Conservation (phyloP, 2,797 vertebrate species). For the Onychomys arenicola region DNA sequence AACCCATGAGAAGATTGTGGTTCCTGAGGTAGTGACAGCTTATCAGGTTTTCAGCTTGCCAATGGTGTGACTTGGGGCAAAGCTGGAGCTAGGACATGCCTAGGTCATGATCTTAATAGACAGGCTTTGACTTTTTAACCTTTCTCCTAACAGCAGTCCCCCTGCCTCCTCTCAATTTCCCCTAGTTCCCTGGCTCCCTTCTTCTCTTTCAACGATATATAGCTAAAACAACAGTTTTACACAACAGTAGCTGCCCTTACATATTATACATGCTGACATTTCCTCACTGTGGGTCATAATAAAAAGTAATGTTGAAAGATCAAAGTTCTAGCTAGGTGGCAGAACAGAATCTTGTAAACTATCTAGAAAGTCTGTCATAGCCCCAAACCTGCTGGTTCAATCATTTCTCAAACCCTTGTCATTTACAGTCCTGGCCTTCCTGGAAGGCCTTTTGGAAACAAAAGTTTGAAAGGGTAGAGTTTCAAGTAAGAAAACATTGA, state of each 20-base stretch:
- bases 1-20: neutral
- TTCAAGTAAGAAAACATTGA: neutral
- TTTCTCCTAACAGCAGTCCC: neutral
- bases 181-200: too few relatives aligned
- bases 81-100: neutral
- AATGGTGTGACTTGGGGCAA: neutral
- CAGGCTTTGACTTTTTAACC: neutral
- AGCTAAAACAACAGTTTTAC: slow-evolving; percentile 1
- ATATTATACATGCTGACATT: neutral
- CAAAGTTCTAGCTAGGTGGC: neutral
- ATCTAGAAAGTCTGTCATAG: neutral
- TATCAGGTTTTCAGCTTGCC: neutral
- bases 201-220: neutral
- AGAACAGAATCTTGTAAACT: slow-evolving; percentile 7
- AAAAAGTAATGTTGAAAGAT: slow-evolving; percentile 1
- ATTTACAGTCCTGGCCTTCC: neutral
- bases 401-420: neutral
- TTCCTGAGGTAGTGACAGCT: neutral
- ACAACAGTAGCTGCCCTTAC: neutral
- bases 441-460: neutral
- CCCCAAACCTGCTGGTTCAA: neutral
- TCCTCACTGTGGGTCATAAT: neutral
- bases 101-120: neutral
- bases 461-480: neutral
- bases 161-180: too few relatives aligned